These are phyloP conservation scores for Agonopterix heracliana DNA, from an alignment of 2,888 invertebrate genomes.

Conservation along the genomic window DNA sequence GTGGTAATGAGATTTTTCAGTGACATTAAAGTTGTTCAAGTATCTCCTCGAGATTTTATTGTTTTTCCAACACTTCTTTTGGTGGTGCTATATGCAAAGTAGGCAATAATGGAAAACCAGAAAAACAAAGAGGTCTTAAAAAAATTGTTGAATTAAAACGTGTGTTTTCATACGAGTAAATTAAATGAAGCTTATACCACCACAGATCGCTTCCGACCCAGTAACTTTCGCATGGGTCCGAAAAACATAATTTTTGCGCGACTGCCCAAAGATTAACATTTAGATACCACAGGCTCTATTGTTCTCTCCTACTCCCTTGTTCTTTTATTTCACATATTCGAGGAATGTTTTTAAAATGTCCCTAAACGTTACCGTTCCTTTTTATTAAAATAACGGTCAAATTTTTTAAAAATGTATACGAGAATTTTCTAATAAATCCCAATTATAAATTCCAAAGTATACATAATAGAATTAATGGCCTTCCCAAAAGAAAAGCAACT, in stretches of 20 bases:
- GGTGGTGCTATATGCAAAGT: background rate
- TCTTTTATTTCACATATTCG: conserved; percentile 18
- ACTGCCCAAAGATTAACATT: conserved; percentile 74
- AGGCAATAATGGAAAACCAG: no score
- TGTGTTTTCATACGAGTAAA: conserved; percentile 10
- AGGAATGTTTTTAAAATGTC: no score
- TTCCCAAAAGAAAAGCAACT: conserved; percentile 54
- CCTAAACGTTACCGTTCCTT: no score
- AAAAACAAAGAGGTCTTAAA: no score
- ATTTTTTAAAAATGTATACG: no score
- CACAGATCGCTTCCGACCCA: conserved; percentile 44
- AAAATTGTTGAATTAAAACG: no score
- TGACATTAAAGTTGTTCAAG: conserved; percentile 23
- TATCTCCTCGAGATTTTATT: conserved; percentile 3
- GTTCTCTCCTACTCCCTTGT: conserved; percentile 41
- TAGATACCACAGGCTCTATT: conserved; percentile 64
- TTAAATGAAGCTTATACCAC: conserved; percentile 16
- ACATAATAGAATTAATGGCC: conserved; percentile 36
- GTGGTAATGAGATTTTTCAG: conserved; percentile 52
- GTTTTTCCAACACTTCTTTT: background rate
- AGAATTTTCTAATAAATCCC: no score
- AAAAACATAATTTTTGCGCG: conserved; percentile 76
- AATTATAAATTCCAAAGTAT: conserved; percentile 13
- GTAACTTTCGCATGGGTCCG: conserved; percentile 41
- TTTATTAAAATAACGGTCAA: no score